Conservation (phyloP, 2,888 invertebrate genomes). For the Laspeyria flexula region DNA sequence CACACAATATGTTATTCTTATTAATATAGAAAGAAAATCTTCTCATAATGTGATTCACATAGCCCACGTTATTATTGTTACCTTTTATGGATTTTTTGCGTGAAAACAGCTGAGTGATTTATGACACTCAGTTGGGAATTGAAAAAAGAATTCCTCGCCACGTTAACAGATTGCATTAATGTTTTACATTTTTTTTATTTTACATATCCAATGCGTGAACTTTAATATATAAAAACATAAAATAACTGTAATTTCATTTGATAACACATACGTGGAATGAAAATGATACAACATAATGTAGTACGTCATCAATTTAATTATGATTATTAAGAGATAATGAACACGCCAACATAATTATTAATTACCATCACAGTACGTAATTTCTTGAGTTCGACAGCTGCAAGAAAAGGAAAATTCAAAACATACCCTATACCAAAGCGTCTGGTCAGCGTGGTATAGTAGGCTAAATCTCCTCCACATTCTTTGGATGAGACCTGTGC, state of each 20-base stretch:
- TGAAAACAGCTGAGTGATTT: conserved; percentile 79
- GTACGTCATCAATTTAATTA: conserved; percentile 27
- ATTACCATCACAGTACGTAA: neutral
- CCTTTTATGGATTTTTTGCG: conserved; percentile 66
- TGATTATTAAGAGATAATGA: conserved; percentile 15
- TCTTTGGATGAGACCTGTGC: no score
- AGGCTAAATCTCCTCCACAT: no score
- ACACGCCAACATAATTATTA: conserved; percentile 15
- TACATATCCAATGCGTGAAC: conserved; percentile 31
- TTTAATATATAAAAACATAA: conserved; percentile 29
- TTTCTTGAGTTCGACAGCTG: neutral
- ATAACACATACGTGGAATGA: conserved; percentile 28
- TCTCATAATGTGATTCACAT: conserved; percentile 32
- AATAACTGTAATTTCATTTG: conserved; percentile 28
- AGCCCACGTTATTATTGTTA: conserved; percentile 43
- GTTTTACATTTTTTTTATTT: conserved; percentile 61
- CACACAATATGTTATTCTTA: conserved; percentile 21
- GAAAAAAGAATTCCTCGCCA: conserved; percentile 67
- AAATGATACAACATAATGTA: conserved; percentile 9
- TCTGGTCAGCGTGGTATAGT: no score
- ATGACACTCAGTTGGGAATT: conserved; percentile 75
- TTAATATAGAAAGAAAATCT: conserved; percentile 18
- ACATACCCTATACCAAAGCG: no score
- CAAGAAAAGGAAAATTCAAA: no score
- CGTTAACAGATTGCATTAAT: conserved; percentile 73